Base-by-base conservation (phyloP, 2,797 vertebrate species). In the Malurus splendens region DNA sequence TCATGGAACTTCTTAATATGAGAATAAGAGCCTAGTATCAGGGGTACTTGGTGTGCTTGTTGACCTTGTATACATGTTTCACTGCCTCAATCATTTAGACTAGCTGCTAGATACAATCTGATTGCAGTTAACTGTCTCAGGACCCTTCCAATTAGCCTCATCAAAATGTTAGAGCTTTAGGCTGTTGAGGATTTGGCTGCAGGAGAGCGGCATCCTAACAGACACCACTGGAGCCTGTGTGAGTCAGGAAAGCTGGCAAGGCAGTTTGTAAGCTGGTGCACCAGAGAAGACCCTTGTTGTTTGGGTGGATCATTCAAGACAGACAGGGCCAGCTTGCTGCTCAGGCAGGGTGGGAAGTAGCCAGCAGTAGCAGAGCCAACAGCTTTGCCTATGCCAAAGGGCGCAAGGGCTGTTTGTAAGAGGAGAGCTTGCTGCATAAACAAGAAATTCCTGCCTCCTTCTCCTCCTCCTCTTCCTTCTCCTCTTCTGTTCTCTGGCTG, bases 331-430 rank as follows among this genome's bases (percentile, higher is more conserved):
- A 86, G 4, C 77, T 92, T 89, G 76, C 62, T 83, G 38, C 61
- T 74, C 73, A 39, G 39, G 22, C 62, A 75, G 62, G 45, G 51
- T 6, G 39, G 41, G 51, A 36, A 56, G 78, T 25, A 76, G 86
- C 60, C 71, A 59, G 60, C 38, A 78, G 66, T 20, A 81, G 76
- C 54, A 41, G 32, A 87, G 73, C 82, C 80, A 94, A 66, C 41
- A 79, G 52, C 59, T 70, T 86, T 87, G 66, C 70, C 66, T 72
- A 36, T 75, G 79, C 85, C 89, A 93, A 56, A 78, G 87, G 62
- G 50, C 62, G 75, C 11, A 55, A 78, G 28, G 62, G 57, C 65
- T 83, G 42, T 65, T 85, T 89, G 76, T 87, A 92, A 85, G 82
- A 65, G 70, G 82, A 87, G 59, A 39, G 33, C 2, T 10, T 75